Evolutionary conservation across 2,888 invertebrate genomes (phyloP), one percentile per base, ranked within the genome.

Genomic region (Formica aserva): DNA sequence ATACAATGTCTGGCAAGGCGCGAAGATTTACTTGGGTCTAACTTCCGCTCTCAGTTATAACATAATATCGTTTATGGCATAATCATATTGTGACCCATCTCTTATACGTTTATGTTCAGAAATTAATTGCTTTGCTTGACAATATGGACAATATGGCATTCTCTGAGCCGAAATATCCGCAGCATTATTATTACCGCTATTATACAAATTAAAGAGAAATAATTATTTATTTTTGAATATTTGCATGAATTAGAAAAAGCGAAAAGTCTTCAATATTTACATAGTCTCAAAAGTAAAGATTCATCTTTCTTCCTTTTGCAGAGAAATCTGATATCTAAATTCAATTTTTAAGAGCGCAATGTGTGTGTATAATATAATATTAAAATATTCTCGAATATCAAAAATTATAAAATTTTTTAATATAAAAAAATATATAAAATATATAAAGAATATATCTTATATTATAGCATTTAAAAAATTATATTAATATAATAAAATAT

Each of bases 11-110:
- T 77, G 67, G 67, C 35, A 38, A 77, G 67, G 67, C n/a, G 41
- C 38, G 67, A 77, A 67, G 76, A 67, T 67, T 77, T 67, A 77
- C 67, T 77, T 18, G 48, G 35, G 52, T 77, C 38, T 77, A 77
- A 77, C 67, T 77, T 67, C 38, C 52, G 26, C 26, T 18, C 26
- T 63, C n/a, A 26, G 26, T 77, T 67, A 77, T 77, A 26, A 67
- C 52, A 77, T 77, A 77, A 77, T 67, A 52, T 13, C 67, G 67
- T 38, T 77, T 77, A 41, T 38, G 41, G 22, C 9, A 41, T 29
- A 67, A 77, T 77, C 52, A 67, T 67, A 77, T 77, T 26, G 52
- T 26, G 26, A 15, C 18, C n/a, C 63, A 63, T 75, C 63, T 63
- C 63, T 75, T 77, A 26, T 26, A 38, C 26, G 67, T 26, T 77